Conservation (phyloP, 2,888 invertebrate species). For the Aspidiotus rigidus region DNA sequence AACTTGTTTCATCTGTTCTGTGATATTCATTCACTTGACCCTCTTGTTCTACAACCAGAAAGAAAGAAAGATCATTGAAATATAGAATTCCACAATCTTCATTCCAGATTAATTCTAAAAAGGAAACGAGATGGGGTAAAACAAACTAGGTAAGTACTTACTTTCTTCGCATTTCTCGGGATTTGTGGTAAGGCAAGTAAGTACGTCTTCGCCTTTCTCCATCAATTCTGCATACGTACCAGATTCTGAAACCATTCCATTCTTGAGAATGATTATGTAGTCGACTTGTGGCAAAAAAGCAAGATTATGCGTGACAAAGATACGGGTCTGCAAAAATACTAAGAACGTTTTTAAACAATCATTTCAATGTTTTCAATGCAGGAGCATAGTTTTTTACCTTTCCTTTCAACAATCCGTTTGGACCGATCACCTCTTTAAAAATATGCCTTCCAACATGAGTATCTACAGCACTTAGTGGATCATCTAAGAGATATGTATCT, state of each 20-base stretch:
- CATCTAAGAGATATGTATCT: slow-evolving; percentile 87
- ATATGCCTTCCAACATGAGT: slow-evolving; percentile 57
- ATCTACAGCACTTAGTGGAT: slow-evolving; percentile 68
- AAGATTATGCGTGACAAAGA: slow-evolving; percentile 91
- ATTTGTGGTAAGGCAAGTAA: slow-evolving; percentile 64
- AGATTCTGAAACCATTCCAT: slow-evolving; percentile 76
- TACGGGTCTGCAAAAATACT: slow-evolving; percentile 53
- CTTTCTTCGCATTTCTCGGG: slow-evolving; percentile 37
- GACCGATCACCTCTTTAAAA: slow-evolving; percentile 54
- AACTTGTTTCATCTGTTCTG: no score
- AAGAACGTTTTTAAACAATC: background rate
- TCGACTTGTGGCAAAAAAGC: slow-evolving; percentile 86
- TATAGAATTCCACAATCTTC: no score
- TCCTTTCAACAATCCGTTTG: slow-evolving; percentile 43
- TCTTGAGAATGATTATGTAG: slow-evolving; percentile 76
- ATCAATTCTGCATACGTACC: slow-evolving; percentile 85
- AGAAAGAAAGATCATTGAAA: no score
- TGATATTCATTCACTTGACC: no score
- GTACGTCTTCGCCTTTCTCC: slow-evolving; percentile 73
- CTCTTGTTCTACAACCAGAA: no score
- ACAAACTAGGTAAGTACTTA: background rate
- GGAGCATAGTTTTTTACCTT: slow-evolving; percentile 40
- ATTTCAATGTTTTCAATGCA: background rate
- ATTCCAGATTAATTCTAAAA: background rate
- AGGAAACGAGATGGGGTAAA: background rate